These are phyloP conservation scores for Diadromus collaris DNA, from an alignment of 2,888 invertebrate genomes.

Conservation along the genomic window DNA sequence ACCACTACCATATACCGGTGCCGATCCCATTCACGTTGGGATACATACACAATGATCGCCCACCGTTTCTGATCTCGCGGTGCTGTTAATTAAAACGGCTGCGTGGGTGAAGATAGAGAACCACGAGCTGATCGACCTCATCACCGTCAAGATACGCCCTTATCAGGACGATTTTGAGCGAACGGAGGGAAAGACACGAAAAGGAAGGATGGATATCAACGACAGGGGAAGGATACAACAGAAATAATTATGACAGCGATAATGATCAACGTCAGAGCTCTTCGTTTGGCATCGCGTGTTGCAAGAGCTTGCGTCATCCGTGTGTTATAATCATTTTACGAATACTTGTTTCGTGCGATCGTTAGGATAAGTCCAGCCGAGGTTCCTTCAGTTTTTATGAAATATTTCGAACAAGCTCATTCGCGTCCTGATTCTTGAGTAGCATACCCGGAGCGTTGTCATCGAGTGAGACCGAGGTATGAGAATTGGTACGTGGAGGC, in stretches of 20 bases:
- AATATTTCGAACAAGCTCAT: background rate
- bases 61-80: conserved; percentile 38
- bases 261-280: conserved; percentile 8
- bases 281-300: background rate
- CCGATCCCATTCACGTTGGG: background rate
- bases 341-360: background rate
- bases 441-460: background rate
- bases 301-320: background rate
- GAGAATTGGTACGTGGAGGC: conserved; percentile 39
- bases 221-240: background rate
- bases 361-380: background rate
- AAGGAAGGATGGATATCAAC: conserved; percentile 7
- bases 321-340: background rate
- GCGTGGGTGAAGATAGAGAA: conserved; percentile 20
- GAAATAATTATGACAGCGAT: conserved; percentile 40
- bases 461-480: conserved; percentile 22
- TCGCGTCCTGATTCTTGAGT: background rate
- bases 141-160: conserved; percentile 36
- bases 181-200: background rate
- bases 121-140: conserved; percentile 40
- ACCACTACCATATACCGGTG: background rate
- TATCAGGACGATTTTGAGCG: conserved; percentile 7
- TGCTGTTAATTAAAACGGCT: conserved; percentile 41
- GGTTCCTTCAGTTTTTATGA: background rate
- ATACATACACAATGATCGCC: conserved; percentile 20